Evolutionary conservation across 1,140 invertebrate species (phyloP).

Genomic region (Bradysia coprophila): DNA sequence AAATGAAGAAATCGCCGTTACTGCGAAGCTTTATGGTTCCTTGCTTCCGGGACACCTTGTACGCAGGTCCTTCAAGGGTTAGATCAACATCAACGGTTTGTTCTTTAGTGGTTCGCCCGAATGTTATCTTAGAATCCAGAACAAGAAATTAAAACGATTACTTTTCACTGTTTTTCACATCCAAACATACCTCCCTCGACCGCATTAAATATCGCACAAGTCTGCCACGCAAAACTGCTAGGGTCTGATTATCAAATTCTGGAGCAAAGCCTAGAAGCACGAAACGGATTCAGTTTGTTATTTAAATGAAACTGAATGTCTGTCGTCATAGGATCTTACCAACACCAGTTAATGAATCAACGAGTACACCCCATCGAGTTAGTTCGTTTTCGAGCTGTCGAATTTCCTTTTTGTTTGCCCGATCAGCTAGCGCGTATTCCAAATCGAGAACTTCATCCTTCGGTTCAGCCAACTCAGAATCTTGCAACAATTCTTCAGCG

Average conservation of each 20-base stretch:
- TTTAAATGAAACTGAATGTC: background rate
- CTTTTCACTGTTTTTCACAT: background rate
- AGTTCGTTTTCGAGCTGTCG: constrained; percentile 76
- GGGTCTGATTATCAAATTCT: constrained; percentile 79
- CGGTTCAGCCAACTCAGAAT: constrained; percentile 59
- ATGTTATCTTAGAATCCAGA: constrained; percentile 47
- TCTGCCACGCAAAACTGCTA: constrained; percentile 81
- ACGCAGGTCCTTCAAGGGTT: constrained; percentile 73
- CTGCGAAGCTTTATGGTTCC: constrained; percentile 77
- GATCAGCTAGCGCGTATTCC: constrained; percentile 46
- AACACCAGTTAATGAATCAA: constrained; percentile 70
- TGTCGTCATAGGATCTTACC: constrained; percentile 23
- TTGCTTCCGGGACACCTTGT: constrained; percentile 71
- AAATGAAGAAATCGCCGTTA: constrained; percentile 86
- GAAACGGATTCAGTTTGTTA: background rate
- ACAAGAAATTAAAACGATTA: background rate
- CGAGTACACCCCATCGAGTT: constrained; percentile 81
- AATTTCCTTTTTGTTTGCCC: constrained; percentile 55
- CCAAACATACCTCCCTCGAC: constrained; percentile 61
- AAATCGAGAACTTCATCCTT: constrained; percentile 52
- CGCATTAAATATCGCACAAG: constrained; percentile 89
- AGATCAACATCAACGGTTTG: constrained; percentile 88
- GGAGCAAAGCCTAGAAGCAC: constrained; percentile 30
- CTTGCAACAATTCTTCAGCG: constrained; percentile 76
- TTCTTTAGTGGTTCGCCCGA: constrained; percentile 78